Base-by-base conservation (phyloP, 2,797 vertebrate genomes). In the Poecilia picta region DNA sequence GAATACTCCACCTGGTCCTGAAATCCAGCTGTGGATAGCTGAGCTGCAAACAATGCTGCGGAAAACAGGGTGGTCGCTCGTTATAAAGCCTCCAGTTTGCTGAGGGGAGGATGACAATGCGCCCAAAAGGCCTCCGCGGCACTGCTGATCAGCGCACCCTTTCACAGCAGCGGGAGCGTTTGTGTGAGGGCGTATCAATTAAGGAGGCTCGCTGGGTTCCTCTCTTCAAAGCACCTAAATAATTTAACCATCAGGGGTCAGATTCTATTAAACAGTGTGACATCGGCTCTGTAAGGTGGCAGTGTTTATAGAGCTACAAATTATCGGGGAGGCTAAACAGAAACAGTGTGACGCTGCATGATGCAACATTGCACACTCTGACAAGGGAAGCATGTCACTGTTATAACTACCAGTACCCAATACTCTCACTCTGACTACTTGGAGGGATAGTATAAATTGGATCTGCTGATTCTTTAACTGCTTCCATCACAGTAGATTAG, bases 211-310 rank as follows among this genome's bases (percentile, higher is more conserved):
- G 88, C 91, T 90, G 90, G 87, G 89, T 90, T 92, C 89, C 89
- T 88, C 85, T 89, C 88, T 92, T 92, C 90, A 94, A 94, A 94
- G 90, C 76, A 86, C 87, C 89, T 89, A 90, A 92, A 93, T 95
- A 94, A 95, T 95, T 94, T 87, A 92, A 95, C 91, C 92, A 92
- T 93, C 87, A 86, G 92, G 89, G 91, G 87, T 93, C 89, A 93
- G 88, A 84, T 89, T 82, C 90, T 88, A 92, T 95, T 94, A 94
- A 92, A 78, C 86, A 86, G 89, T 86, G 85, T 88, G 91, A 93
- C 89, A 92, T 89, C 85, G 75, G 82, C 82, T 81, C 74, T 87
- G 71, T 81, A 89, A 74, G 82, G 83, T 89, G 80, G 71, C 41
- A 57, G 78, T 81, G 82, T 93, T 93, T 91, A 90, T 86, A 80